A percentile compares a stretch with the other conserved stretches of the same genome.
phyloP scores from a whole-genome alignment of 2,113 vertebrate genomes.

The Jacana jacana region DNA sequence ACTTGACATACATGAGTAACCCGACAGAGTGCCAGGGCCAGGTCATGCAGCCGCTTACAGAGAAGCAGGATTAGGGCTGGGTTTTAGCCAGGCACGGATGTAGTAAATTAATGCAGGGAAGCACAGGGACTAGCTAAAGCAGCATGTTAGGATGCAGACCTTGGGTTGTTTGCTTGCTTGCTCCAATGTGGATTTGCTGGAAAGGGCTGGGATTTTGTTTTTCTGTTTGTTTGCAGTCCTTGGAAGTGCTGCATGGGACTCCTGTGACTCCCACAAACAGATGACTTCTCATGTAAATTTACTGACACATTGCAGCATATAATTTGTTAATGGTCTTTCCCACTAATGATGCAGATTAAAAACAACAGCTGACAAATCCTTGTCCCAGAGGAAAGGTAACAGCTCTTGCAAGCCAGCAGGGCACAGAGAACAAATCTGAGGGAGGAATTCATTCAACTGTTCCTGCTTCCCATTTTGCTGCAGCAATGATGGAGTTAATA shows the following conservation, averaged over 20 bases:
- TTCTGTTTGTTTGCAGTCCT: not conserved
- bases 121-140: not conserved
- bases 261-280: not conserved
- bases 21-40: not conserved
- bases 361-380: not conserved
- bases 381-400: not conserved
- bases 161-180: not conserved
- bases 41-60: fast-evolving
- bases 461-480: not conserved
- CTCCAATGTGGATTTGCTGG: not conserved
- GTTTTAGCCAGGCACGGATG: not conserved
- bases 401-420: not conserved
- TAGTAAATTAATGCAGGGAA: not conserved
- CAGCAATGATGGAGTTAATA: not conserved
- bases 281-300: not conserved
- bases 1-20: not conserved
- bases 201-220: not conserved
- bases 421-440: not conserved
- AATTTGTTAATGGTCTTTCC: not conserved
- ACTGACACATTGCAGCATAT: not conserved
- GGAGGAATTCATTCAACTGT: not conserved
- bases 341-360: not conserved
- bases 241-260: fast-evolving
- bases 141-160: not conserved
- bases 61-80: not conserved